Evolutionary conservation across 2,797 vertebrate genomes (phyloP), one percentile per base, ranked within the genome.

Genomic region (Peromyscus eremicus): DNA sequence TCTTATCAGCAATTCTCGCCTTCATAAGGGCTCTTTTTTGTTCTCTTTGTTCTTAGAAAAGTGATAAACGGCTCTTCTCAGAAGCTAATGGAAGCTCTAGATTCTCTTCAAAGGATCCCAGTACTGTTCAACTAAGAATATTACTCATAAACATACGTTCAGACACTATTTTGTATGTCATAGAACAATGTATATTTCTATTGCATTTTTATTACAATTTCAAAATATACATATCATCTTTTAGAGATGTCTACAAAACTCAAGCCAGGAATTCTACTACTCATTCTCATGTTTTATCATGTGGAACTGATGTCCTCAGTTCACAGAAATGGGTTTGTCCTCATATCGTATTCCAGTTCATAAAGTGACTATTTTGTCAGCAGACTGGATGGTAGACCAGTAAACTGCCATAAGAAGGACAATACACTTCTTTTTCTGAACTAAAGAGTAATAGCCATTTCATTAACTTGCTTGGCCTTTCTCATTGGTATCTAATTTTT

Each of bases 171-270:
- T 70, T 89, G 34, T 71, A 60, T 84, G 9, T 21, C 87, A 5
- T 57, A 89, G 85, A 84, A 92, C 83, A 88, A 9, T n/a, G 12
- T 12, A 46, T 10, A 13, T 55, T 73, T 27, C 23, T 52, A 49
- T 60, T 52, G 64, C n/a, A 14, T 27, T 92, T 94, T 94, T 91
- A 89, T 82, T 85, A 91, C 76, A 95, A 49, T 81, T 89, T 60
- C 8, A 85, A 70, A 92, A 94, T 8, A 34, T 34, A 4, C 12
- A 27, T 23, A 73, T 1, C 3, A 34, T 94, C 43, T 27, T n/a
- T 92, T 49, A 73, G 6, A 95, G 77, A 80, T 80, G 7, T 55
- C 76, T 70, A 25, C 37, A 71, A 66, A 92, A 81, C 46, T 81
- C 9, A 46, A 46, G 2, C 73, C n/a, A 89, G 23, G 57, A 92